Evolutionary conservation across 2,888 invertebrate genomes (phyloP).

Genomic region (Eubasilissa splendida): DNA sequence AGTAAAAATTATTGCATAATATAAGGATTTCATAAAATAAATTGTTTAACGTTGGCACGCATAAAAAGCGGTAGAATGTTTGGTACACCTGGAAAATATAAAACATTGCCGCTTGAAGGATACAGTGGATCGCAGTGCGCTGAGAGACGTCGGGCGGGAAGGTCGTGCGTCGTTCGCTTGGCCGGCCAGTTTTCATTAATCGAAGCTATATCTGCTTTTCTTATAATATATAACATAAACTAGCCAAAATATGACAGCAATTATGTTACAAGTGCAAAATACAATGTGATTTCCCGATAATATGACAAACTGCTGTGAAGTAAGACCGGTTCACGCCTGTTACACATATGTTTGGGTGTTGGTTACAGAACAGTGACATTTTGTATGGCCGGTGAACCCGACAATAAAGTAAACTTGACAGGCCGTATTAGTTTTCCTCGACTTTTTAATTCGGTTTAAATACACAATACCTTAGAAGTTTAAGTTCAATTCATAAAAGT

Average conservation of each 20-base stretch:
- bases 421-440: constrained; percentile 18
- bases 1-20: neutral
- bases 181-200: constrained; percentile 34
- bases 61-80: constrained; percentile 11
- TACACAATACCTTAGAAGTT: neutral
- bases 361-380: constrained; percentile 50
- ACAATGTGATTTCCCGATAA: constrained; percentile 15
- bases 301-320: constrained; percentile 6
- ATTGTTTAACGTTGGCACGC: neutral
- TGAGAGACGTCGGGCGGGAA: constrained; percentile 41
- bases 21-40: neutral
- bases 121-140: constrained; percentile 38
- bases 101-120: constrained; percentile 1
- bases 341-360: constrained; percentile 53
- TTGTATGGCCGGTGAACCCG: constrained; percentile 47
- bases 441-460: neutral
- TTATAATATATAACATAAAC: constrained; percentile 47
- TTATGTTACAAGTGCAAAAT: neutral
- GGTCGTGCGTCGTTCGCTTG: constrained; percentile 38
- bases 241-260: constrained; percentile 27
- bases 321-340: constrained; percentile 5
- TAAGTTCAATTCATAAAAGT: constrained; percentile 6
- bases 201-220: constrained; percentile 24
- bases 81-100: neutral
- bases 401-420: constrained; percentile 35